Conservation (phyloP, 2,113 vertebrate genomes). For the Numida meleagris region DNA sequence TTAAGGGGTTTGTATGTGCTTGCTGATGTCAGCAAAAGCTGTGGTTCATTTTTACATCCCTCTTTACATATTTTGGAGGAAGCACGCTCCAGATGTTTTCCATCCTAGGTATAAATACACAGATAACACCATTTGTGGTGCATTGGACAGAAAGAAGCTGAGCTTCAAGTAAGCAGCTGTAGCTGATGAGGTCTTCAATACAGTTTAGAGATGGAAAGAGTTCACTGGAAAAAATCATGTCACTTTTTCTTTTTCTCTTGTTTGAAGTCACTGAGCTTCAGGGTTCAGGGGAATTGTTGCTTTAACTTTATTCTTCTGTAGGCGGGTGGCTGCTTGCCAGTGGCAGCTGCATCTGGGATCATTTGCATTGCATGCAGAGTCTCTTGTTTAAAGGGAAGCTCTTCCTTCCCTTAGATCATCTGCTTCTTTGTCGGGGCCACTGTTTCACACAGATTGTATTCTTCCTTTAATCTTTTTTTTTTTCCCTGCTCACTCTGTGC, state of each 20-base stretch:
- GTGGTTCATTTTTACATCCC: neutral
- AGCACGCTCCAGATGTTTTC: constrained; percentile 41
- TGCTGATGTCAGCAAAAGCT: neutral
- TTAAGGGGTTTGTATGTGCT: neutral
- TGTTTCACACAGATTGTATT: constrained; percentile 78
- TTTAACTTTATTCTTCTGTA: constrained; percentile 81
- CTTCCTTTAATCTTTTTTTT: constrained; percentile 82
- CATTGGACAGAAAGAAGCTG: neutral
- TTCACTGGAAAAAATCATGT: constrained; percentile 73
- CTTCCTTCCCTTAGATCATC: constrained; percentile 83
- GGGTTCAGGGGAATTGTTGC: constrained; percentile 78
- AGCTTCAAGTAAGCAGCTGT: constrained; percentile 71
- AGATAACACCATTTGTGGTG: constrained; percentile 65
- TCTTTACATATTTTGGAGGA: neutral
- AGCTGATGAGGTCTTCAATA: constrained; percentile 77
- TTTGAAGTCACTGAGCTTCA: constrained; percentile 85
- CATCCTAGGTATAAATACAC: constrained; percentile 42
- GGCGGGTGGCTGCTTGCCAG: constrained; percentile 83
- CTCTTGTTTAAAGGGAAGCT: constrained; percentile 78
- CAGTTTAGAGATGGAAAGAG: constrained; percentile 66
- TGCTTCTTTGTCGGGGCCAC: constrained; percentile 79
- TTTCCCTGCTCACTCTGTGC: constrained; percentile 56
- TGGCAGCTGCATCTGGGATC: constrained; percentile 81
- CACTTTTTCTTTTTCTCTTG: constrained; percentile 73
- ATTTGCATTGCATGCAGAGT: constrained; percentile 82